phyloP scores from a whole-genome alignment of 2,888 invertebrate species.

The Standfussiana lucernea region DNA sequence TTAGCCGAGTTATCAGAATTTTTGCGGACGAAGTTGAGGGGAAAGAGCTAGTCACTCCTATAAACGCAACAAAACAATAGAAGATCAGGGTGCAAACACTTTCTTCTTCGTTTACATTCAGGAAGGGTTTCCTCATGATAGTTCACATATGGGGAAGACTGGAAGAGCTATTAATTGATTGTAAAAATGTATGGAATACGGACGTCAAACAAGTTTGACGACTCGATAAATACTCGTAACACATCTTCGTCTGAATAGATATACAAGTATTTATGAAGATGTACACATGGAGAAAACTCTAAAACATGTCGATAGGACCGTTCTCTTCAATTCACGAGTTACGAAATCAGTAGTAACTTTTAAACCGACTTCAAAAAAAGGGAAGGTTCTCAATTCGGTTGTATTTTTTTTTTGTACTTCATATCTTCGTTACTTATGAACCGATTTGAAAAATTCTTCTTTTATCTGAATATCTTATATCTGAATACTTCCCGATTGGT shows the following conservation, averaged over 20 bases:
- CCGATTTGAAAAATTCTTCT: no score
- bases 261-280: conserved; percentile 5
- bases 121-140: conserved; percentile 7
- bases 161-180: conserved; percentile 9
- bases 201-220: conserved; percentile 34
- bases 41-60: no score
- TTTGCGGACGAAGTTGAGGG: no score
- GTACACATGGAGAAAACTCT: conserved; percentile 2
- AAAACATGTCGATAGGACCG: neutral
- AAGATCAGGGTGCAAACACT: conserved; percentile 1
- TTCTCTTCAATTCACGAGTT: conserved; percentile 23
- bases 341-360: conserved; percentile 37
- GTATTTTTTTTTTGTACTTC: no score
- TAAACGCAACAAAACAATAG: conserved; percentile 7
- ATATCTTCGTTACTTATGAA: no score
- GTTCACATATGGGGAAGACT: conserved; percentile 8
- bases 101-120: conserved; percentile 11
- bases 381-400: no score
- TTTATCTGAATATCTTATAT: no score
- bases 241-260: neutral
- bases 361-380: no score
- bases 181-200: conserved; percentile 26
- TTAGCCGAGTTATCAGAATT: no score
- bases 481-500: no score
- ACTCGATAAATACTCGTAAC: conserved; percentile 30